Evolutionary conservation across 2,113 vertebrate genomes (phyloP).

Genomic region (Ascaphus truei): DNA sequence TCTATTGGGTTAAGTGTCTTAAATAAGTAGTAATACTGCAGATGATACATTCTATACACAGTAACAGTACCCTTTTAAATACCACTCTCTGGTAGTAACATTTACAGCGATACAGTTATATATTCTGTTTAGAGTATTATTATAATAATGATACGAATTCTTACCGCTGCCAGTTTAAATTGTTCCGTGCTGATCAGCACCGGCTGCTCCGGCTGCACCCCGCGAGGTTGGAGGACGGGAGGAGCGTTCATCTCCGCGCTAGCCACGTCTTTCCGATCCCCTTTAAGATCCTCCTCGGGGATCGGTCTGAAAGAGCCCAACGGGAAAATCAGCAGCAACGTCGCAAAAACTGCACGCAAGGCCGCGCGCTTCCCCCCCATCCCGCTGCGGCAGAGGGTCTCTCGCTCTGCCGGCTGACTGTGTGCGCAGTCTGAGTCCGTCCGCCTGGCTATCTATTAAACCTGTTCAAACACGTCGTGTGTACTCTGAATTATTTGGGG

Average conservation of each 20-base stretch:
- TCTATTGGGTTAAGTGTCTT: neutral
- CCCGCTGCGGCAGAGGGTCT: neutral
- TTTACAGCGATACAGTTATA: too few relatives aligned
- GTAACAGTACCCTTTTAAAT: neutral
- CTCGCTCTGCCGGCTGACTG: neutral
- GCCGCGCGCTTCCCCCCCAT: neutral
- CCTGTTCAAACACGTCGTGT: slow-evolving; percentile 18
- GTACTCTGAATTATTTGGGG: neutral
- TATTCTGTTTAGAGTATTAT: too few relatives aligned
- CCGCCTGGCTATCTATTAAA: slow-evolving; percentile 23
- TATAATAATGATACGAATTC: neutral
- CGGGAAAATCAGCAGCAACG: neutral
- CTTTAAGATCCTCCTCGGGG: neutral
- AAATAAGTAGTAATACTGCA: neutral
- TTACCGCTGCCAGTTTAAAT: slow-evolving; percentile 17
- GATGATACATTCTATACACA: neutral
- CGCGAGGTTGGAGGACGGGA: neutral
- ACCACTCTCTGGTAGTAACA: too few relatives aligned
- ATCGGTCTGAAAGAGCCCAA: neutral
- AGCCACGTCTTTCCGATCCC: neutral
- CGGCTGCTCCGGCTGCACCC: neutral
- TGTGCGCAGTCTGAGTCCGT: neutral
- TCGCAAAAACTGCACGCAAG: neutral
- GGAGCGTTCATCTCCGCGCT: neutral
- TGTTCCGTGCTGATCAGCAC: neutral